Evolutionary conservation across 2,888 invertebrate genomes (phyloP).

Genomic region (Invenusta paracnida): DNA sequence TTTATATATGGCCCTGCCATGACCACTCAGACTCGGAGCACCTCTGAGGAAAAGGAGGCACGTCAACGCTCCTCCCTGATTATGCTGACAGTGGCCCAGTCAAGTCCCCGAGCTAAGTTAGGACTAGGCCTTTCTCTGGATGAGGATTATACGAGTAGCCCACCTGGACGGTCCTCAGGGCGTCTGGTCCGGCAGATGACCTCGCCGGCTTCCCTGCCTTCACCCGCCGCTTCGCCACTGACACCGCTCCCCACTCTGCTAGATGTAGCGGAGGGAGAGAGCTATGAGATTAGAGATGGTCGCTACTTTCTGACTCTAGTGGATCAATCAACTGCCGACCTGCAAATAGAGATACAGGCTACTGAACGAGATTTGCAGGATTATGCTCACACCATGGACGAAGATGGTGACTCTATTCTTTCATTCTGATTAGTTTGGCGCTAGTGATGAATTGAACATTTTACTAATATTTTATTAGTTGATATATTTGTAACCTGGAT

Average conservation of each 20-base stretch:
- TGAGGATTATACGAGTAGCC: background rate
- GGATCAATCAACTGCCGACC: background rate
- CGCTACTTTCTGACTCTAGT: background rate
- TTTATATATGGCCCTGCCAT: too few relatives aligned
- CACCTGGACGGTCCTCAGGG: background rate
- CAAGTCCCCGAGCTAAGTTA: background rate
- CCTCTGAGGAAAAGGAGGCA: background rate
- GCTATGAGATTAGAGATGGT: background rate
- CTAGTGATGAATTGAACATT: too few relatives aligned
- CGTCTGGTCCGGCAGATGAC: background rate
- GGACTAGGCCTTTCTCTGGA: too few relatives aligned
- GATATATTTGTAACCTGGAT: too few relatives aligned
- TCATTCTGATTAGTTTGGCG: too few relatives aligned
- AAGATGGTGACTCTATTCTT: too few relatives aligned
- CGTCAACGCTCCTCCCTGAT: background rate
- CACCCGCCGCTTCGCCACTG: background rate
- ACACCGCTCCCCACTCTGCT: too few relatives aligned
- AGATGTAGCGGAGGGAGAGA: too few relatives aligned
- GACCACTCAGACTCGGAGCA: constrained; percentile 20
- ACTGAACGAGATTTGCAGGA: background rate
- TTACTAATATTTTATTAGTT: too few relatives aligned
- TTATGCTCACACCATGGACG: too few relatives aligned
- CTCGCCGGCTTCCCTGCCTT: background rate
- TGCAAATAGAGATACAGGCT: background rate
- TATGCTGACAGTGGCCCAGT: background rate